These are phyloP conservation scores for Tylochromis polylepis DNA, from an alignment of 2,113 vertebrate genomes.

Conservation along the genomic window DNA sequence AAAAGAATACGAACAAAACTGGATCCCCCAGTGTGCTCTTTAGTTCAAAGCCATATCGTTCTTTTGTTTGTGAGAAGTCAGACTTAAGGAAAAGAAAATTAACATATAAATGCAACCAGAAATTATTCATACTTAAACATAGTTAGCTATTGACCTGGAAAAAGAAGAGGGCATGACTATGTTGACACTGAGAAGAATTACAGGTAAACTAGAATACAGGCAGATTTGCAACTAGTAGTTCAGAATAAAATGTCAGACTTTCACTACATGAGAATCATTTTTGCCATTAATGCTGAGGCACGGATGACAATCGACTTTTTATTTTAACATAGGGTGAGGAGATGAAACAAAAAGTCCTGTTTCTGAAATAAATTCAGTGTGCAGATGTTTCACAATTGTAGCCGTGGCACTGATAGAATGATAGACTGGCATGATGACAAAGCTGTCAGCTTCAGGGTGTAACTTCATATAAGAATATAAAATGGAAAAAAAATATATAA, in stretches of 20 bases:
- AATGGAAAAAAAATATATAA: background rate
- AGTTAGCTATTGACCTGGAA: slow-evolving; percentile 47
- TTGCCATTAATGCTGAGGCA: background rate
- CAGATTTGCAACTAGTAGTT: background rate
- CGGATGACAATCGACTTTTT: background rate
- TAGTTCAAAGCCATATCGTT: slow-evolving; percentile 48
- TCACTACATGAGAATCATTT: background rate
- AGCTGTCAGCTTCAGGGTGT: slow-evolving; percentile 1
- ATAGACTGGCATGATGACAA: slow-evolving; percentile 9
- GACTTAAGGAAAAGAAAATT: slow-evolving; percentile 46
- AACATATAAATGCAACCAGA: slow-evolving; percentile 67
- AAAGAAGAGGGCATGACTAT: background rate
- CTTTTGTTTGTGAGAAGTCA: slow-evolving; percentile 38
- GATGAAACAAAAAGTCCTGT: background rate
- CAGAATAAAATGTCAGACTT: background rate
- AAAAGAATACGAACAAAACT: slow-evolving; percentile 45
- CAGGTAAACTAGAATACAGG: background rate
- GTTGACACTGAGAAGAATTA: background rate
- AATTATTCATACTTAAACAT: slow-evolving; percentile 49
- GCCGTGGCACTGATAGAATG: background rate
- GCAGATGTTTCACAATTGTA: background rate
- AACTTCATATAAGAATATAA: background rate
- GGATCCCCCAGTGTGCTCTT: slow-evolving; percentile 19
- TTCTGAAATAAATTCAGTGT: slow-evolving; percentile 15
- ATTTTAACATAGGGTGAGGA: background rate